These are phyloP conservation scores for Phenganax stokvisi DNA, from an alignment of 92 coral and sea anemone species.

Conservation along the genomic window DNA sequence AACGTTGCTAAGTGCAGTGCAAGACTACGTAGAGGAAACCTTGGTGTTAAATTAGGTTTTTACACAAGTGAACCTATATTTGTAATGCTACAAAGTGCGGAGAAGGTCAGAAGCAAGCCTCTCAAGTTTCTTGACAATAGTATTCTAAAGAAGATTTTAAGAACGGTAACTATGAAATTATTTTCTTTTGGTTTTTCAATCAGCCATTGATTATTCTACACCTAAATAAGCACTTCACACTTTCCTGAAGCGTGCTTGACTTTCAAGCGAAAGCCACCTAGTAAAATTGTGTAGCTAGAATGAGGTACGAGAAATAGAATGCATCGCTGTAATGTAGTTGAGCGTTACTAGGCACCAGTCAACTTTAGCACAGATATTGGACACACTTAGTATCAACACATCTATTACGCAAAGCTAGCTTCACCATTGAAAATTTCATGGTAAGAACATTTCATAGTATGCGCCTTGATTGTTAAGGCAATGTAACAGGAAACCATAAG, in stretches of 20 bases:
- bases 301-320: background rate
- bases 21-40: no score
- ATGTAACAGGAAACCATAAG: no score
- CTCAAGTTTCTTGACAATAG: background rate
- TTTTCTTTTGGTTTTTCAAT: conserved; percentile 4
- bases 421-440: no score
- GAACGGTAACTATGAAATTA: background rate
- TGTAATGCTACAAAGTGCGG: background rate
- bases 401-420: no score
- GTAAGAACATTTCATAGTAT: no score
- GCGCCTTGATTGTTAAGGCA: no score
- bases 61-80: background rate
- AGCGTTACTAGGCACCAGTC: no score
- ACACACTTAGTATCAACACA: no score
- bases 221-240: conserved; percentile 7
- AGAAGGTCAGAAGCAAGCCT: background rate
- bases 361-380: no score
- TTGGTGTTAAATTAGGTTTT: background rate
- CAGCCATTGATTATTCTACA: background rate
- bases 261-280: background rate
- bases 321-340: background rate
- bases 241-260: background rate
- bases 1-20: background rate
- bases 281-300: background rate
- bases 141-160: conserved; percentile 8